phyloP scores from a whole-genome alignment of 2,888 invertebrate genomes.

The Andricus curvator region DNA sequence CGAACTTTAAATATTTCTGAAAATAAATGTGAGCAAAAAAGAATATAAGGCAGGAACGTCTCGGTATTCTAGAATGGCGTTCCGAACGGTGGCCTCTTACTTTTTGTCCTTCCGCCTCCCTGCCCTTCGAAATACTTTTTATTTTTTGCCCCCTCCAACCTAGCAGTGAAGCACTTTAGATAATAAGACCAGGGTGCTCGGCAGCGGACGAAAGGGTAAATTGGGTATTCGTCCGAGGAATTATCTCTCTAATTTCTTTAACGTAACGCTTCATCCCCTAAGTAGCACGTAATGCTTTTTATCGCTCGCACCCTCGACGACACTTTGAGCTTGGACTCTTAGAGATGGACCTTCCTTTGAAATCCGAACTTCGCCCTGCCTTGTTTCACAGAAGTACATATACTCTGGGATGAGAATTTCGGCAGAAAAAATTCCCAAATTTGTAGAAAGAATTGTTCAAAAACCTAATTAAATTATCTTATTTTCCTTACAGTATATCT shows the following conservation, averaged over 20 bases:
- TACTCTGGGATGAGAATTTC: not conserved
- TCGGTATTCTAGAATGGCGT: conserved; percentile 56
- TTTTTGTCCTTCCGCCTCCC: conserved; percentile 62
- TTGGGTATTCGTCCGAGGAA: conserved; percentile 78
- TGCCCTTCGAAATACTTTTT: conserved; percentile 11
- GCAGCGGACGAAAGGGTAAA: conserved; percentile 75
- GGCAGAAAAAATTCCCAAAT: not conserved
- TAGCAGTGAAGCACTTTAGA: conserved; percentile 76
- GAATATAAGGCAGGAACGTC: conserved; percentile 57
- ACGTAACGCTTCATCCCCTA: conserved; percentile 51
- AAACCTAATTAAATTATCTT: no score
- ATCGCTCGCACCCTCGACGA: conserved; percentile 32
- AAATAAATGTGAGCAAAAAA: conserved; percentile 73
- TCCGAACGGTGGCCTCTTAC: conserved; percentile 62
- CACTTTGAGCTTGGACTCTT: conserved; percentile 35
- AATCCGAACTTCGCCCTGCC: not conserved
- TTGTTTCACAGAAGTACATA: not conserved
- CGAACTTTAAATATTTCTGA: conserved; percentile 66
- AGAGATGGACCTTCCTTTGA: conserved; percentile 18
- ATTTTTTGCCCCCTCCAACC: conserved; percentile 45
- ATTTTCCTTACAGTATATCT: no score
- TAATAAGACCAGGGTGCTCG: conserved; percentile 75
- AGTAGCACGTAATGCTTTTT: conserved; percentile 39
- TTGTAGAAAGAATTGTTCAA: not conserved
- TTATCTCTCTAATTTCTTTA: conserved; percentile 83